Base-by-base conservation (phyloP, 2,797 vertebrate species). In the Bucorvus abyssinicus region DNA sequence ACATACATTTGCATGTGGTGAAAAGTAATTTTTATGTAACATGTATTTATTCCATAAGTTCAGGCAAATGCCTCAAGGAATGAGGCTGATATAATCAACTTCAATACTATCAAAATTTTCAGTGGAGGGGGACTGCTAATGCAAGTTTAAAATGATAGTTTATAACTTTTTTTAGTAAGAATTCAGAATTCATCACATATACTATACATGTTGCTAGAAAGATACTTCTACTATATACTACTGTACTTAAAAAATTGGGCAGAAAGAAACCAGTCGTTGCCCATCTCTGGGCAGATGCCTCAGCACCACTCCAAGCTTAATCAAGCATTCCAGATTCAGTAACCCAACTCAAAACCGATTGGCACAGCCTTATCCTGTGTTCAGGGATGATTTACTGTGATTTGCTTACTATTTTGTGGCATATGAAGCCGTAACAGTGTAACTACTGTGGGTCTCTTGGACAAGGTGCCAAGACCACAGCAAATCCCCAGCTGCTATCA, bases 1-100 rank as follows among this genome's bases (percentile, higher is more conserved):
- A 24, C 30, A 26, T n/a, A 36, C 7, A 65, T 91, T 93, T 95
- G 65, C 74, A 79, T 90, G 38, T 47, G 29, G 14, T 90, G 40
- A n/a, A 95, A 76, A 56, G 55, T 36, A 63, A 61, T n/a, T 94
- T 94, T 94, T 94, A 32, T 71, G 47, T 73, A 88, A 79, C 14
- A 34, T 20, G 7, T 59, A 49, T 88, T 90, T 92, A 83, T 93
- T 87, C 47, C 12, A 0, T 74, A 82, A 87, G 20, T 85, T 76
- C 49, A 90, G 77, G 56, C 55, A 84, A 76, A 82, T 49, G 70
- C 55, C 63, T 92, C 79, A 76, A 73, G 77, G 82, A 94, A 76
- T 32, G 14, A 79, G 24, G 18, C n/a, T 84, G 47, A 22, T 86
- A 32, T 84, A 78, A 80, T 69, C 60, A 44, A 23, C 64, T 70